Evolutionary conservation across 2,888 invertebrate genomes (phyloP).

Genomic region (Proisotoma minuta): DNA sequence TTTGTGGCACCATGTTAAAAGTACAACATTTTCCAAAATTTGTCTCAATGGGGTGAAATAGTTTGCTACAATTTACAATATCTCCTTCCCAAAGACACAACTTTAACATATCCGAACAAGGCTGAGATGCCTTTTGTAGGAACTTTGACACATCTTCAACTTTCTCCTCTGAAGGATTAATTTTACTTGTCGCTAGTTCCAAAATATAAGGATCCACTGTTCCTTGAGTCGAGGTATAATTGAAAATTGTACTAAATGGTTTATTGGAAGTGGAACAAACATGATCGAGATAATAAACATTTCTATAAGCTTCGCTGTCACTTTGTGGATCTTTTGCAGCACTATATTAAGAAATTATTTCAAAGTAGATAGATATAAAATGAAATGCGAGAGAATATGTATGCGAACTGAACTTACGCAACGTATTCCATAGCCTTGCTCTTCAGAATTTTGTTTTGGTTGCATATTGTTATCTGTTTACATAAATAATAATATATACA

Average conservation of each 20-base stretch:
- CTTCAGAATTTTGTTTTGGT: slow-evolving; percentile 40
- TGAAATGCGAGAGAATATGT: not conserved
- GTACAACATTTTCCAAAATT: slow-evolving; percentile 82
- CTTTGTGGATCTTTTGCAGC: slow-evolving; percentile 15
- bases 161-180: slow-evolving; percentile 14
- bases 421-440: slow-evolving; percentile 33
- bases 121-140: slow-evolving; percentile 61
- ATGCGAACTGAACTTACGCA: slow-evolving; percentile 16
- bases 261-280: slow-evolving; percentile 33
- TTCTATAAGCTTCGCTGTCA: slow-evolving; percentile 17
- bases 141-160: slow-evolving; percentile 27
- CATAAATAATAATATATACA: not conserved
- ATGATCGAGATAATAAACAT: slow-evolving; percentile 38
- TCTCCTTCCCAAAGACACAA: slow-evolving; percentile 65
- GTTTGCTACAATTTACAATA: slow-evolving; percentile 59
- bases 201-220: slow-evolving; percentile 23
- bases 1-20: slow-evolving; percentile 70
- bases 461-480: slow-evolving; percentile 34
- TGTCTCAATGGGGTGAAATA: slow-evolving; percentile 71
- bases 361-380: not conserved
- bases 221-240: slow-evolving; percentile 30
- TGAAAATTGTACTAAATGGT: slow-evolving; percentile 37
- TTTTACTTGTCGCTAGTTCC: slow-evolving; percentile 10
- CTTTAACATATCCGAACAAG: slow-evolving; percentile 68
- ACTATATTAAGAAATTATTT: slow-evolving; percentile 13